Conservation (phyloP, 2,888 invertebrate species). For the Drepana falcataria region DNA sequence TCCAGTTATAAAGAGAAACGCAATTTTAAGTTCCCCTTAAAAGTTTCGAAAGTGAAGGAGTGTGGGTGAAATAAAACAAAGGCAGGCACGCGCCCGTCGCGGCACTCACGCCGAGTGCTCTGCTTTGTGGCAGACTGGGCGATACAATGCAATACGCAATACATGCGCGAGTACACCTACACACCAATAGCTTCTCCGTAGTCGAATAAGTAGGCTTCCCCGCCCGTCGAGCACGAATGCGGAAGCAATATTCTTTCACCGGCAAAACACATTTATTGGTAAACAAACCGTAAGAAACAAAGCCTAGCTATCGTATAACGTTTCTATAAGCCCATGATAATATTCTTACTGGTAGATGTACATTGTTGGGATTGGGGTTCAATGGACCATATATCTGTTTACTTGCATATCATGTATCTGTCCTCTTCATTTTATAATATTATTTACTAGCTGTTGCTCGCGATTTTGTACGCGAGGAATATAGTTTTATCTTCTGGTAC, state of each 20-base stretch:
- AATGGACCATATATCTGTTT: too few relatives aligned
- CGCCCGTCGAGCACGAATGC: conserved; percentile 16
- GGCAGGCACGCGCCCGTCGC: conserved; percentile 65
- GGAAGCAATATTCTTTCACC: conserved; percentile 38
- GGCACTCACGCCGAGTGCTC: conserved; percentile 75
- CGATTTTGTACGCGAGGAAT: too few relatives aligned
- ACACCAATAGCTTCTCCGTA: conserved; percentile 25
- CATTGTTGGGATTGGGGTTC: too few relatives aligned
- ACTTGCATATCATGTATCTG: too few relatives aligned
- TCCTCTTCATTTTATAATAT: too few relatives aligned
- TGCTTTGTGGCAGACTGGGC: conserved; percentile 67
- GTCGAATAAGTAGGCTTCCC: conserved; percentile 21
- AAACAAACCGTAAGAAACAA: neutral
- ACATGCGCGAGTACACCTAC: conserved; percentile 16
- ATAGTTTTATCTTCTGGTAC: too few relatives aligned
- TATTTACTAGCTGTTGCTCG: too few relatives aligned
- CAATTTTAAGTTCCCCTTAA: conserved; percentile 68
- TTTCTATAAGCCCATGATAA: too few relatives aligned
- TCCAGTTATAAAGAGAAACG: conserved; percentile 59
- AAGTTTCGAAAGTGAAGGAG: conserved; percentile 70
- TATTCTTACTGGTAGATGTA: too few relatives aligned
- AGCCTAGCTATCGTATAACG: neutral
- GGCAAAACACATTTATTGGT: conserved; percentile 6
- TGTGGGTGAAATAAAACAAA: conserved; percentile 76
- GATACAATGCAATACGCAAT: conserved; percentile 62